phyloP scores from a whole-genome alignment of 2,113 vertebrate species.

The Narcine bancroftii region DNA sequence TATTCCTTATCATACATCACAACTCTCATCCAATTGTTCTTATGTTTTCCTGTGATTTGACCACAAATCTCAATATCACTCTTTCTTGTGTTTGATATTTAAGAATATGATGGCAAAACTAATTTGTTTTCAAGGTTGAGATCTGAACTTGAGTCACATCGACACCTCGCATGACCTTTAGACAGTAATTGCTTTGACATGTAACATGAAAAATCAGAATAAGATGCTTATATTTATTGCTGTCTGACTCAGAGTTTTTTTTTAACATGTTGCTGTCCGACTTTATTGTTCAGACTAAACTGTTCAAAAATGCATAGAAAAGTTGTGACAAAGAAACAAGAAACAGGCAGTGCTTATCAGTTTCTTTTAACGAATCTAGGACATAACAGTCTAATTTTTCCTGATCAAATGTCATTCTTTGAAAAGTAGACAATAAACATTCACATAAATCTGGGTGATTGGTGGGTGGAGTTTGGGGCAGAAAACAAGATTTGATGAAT shows the following conservation, averaged over 20 bases:
- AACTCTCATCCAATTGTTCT: no score
- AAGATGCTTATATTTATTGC: not conserved
- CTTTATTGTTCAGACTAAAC: not conserved
- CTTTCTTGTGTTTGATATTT: no score
- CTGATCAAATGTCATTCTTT: constrained; percentile 1
- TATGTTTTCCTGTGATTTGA: no score
- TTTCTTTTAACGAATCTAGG: constrained; percentile 19
- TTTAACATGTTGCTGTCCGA: not conserved
- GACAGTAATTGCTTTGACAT: not conserved
- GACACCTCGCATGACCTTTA: not conserved
- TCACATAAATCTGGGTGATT: not conserved
- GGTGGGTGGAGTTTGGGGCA: not conserved
- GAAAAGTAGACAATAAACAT: not conserved
- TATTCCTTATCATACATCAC: no score
- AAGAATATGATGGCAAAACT: no score
- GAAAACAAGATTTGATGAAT: not conserved
- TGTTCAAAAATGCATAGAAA: not conserved
- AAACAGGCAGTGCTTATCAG: not conserved
- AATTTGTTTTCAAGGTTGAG: not conserved
- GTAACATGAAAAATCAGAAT: not conserved
- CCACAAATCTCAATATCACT: no score
- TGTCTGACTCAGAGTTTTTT: not conserved
- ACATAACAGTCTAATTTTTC: not conserved
- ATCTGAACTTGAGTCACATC: not conserved
- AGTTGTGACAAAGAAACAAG: constrained; percentile 11